Percentiles rank a stretch among this genome's conserved stretches.
phyloP scores from a whole-genome alignment of 2,888 invertebrate genomes.

The Dascillus cervinus region DNA sequence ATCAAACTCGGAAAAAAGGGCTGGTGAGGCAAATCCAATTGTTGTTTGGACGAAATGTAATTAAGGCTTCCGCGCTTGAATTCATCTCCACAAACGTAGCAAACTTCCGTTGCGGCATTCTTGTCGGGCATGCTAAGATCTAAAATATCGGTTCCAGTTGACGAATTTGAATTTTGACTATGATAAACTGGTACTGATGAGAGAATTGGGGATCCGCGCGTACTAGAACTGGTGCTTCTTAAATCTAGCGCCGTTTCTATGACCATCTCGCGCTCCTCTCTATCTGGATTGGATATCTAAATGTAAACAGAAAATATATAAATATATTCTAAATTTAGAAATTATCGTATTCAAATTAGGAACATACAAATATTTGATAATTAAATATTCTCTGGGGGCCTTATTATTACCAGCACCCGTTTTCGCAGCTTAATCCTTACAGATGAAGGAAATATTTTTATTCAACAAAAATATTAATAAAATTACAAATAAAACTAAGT shows the following conservation, averaged over 20 bases:
- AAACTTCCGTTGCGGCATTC: conserved; percentile 83
- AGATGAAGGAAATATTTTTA: too few species aligned
- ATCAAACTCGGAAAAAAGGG: conserved; percentile 68
- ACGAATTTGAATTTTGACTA: conserved; percentile 42
- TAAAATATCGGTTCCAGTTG: conserved; percentile 73
- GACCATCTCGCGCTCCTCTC: conserved; percentile 29
- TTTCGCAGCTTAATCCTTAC: too few species aligned
- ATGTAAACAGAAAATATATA: conserved; percentile 14
- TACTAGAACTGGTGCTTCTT: conserved; percentile 47
- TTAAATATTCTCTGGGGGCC: too few species aligned
- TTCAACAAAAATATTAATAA: too few species aligned
- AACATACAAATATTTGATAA: too few species aligned
- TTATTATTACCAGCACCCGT: too few species aligned
- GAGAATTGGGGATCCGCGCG: conserved; percentile 38
- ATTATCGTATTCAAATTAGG: too few species aligned
- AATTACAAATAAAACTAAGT: too few species aligned
- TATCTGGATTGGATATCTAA: conserved; percentile 29
- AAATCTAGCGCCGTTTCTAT: conserved; percentile 48
- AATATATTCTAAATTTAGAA: too few species aligned
- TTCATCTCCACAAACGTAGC: conserved; percentile 86
- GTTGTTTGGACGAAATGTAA: conserved; percentile 55
- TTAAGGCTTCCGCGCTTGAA: conserved; percentile 74
- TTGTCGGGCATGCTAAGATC: conserved; percentile 90
- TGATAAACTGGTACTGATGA: conserved; percentile 32
- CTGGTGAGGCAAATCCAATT: conserved; percentile 44